Evolutionary conservation across 2,888 invertebrate species (phyloP).

Genomic region (Ditylenchus weischeri): DNA sequence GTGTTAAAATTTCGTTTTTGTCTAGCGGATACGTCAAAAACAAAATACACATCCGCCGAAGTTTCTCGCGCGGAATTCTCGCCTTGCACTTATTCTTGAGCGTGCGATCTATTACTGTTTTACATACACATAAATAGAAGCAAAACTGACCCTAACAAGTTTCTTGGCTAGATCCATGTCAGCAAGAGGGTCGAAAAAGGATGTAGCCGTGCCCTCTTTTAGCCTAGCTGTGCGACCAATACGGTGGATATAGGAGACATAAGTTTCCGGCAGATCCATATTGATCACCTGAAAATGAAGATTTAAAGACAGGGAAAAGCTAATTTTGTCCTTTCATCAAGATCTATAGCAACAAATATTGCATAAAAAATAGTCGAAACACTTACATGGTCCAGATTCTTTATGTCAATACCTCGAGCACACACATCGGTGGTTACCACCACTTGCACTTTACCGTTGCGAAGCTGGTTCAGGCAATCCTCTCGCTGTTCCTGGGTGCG

Average conservation of each 20-base stretch:
- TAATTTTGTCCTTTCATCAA: constrained; percentile 5
- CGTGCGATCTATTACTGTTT: too few relatives aligned
- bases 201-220: constrained; percentile 21
- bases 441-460: constrained; percentile 66
- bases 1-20: too few relatives aligned
- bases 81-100: too few relatives aligned
- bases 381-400: constrained; percentile 65
- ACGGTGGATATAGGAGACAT: constrained; percentile 62
- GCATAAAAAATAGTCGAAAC: neutral
- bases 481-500: constrained; percentile 74
- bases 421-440: constrained; percentile 93
- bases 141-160: constrained; percentile 16
- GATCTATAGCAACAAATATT: constrained; percentile 12
- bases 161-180: constrained; percentile 14
- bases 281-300: constrained; percentile 59
- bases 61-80: too few relatives aligned
- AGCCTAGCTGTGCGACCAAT: constrained; percentile 64
- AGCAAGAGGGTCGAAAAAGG: constrained; percentile 14
- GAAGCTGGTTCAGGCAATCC: constrained; percentile 73
- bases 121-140: neutral
- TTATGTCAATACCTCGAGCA: constrained; percentile 84
- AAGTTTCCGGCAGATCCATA: constrained; percentile 61
- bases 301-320: neutral
- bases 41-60: too few relatives aligned
- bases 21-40: too few relatives aligned